These are phyloP conservation scores for Eupithecia exiguata DNA, from an alignment of 2,888 invertebrate species.

Conservation along the genomic window DNA sequence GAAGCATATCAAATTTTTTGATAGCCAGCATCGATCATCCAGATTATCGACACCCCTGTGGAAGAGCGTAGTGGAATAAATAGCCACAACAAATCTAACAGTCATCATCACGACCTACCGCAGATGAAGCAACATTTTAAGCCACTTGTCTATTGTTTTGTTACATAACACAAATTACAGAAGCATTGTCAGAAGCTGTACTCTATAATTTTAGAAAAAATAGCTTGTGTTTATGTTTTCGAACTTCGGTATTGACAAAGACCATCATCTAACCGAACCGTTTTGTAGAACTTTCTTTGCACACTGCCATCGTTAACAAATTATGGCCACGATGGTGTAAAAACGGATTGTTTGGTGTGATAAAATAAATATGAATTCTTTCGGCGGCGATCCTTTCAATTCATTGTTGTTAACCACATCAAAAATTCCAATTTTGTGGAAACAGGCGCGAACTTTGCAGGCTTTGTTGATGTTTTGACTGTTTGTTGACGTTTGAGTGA, in stretches of 20 bases:
- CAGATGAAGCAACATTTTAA: neutral
- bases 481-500: slow-evolving; percentile 79
- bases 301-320: neutral
- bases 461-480: slow-evolving; percentile 54
- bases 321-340: neutral
- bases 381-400: slow-evolving; percentile 31
- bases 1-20: neutral
- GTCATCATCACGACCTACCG: neutral
- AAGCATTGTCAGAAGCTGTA: neutral
- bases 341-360: neutral
- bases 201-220: slow-evolving; percentile 4
- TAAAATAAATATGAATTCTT: slow-evolving; percentile 18
- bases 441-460: slow-evolving; percentile 65
- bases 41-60: neutral
- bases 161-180: slow-evolving; percentile 4
- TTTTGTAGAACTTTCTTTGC: neutral
- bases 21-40: neutral
- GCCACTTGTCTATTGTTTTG: neutral
- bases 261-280: neutral
- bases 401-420: slow-evolving; percentile 55
- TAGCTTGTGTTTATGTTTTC: neutral
- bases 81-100: neutral
- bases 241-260: neutral
- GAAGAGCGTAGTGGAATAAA: neutral
- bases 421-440: slow-evolving; percentile 62